A percentile compares a stretch with the other conserved stretches of the same genome.
Evolutionary conservation across 2,113 vertebrate species (phyloP).

Genomic region (Gasterosteus nipponicus): DNA sequence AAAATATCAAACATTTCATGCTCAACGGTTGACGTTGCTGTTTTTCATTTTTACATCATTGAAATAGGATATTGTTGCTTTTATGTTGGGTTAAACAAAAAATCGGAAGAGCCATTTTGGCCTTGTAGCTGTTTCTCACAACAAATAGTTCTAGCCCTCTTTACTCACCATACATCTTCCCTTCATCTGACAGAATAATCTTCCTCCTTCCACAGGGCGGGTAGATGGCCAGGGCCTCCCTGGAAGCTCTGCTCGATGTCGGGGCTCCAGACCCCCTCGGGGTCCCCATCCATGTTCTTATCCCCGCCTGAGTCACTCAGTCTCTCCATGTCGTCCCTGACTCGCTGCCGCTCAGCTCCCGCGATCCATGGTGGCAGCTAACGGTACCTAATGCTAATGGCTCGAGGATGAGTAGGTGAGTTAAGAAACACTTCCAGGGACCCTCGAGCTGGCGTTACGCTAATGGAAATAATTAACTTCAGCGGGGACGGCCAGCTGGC

Average conservation of each 20-base stretch:
- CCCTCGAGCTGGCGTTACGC: background rate
- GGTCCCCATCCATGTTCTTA: constrained; percentile 96
- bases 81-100: background rate
- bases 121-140: background rate
- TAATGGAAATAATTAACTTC: constrained; percentile 10
- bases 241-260: constrained; percentile 99
- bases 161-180: constrained; percentile 98
- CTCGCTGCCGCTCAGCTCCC: constrained; percentile 98
- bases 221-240: constrained; percentile 98
- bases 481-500: background rate
- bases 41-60: background rate
- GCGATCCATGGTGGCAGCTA: constrained; percentile 91
- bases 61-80: background rate
- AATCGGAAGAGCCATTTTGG: background rate
- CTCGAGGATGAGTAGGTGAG: background rate
- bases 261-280: constrained; percentile 98
- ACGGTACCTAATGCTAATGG: constrained; percentile 20
- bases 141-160: background rate
- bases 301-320: constrained; percentile 94
- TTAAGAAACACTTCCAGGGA: constrained; percentile 6
- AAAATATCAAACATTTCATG: background rate
- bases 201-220: constrained; percentile 97
- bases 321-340: constrained; percentile 94
- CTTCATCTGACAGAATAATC: constrained; percentile 98
- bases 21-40: background rate